Evolutionary conservation across 2,113 vertebrate species (phyloP).

Genomic region (Calidris pygmaea): DNA sequence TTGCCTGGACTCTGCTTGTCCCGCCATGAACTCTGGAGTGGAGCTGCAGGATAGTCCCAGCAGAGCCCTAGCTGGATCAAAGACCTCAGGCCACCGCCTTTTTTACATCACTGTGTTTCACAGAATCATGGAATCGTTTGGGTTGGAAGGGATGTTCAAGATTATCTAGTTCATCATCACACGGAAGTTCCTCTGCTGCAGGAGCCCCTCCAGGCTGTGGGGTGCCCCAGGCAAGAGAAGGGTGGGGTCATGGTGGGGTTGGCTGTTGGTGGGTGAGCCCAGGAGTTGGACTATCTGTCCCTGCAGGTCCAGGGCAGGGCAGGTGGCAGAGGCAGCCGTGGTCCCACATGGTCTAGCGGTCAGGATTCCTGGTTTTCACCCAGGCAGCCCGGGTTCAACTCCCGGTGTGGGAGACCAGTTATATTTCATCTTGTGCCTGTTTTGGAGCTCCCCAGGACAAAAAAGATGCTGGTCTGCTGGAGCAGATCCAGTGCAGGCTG

Average conservation of each 20-base stretch:
- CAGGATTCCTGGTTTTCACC: conserved; percentile 31
- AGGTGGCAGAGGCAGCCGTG: fast-evolving
- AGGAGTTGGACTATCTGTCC: not conserved
- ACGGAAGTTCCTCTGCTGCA: not conserved
- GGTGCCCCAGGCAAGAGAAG: not conserved
- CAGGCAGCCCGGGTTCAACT: not conserved
- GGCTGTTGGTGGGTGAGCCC: not conserved
- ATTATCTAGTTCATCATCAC: not conserved
- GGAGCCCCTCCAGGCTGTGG: not conserved
- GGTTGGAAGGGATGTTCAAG: not conserved
- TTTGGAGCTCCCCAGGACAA: not conserved
- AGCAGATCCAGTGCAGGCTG: fast-evolving
- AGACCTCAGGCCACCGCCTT: fast-evolving
- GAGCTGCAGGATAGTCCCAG: not conserved
- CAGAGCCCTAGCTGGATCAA: not conserved
- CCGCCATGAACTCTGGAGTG: not conserved
- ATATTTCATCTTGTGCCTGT: too few relatives aligned
- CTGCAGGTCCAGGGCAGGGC: too few relatives aligned
- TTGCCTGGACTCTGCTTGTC: fast-evolving
- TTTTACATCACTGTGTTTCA: fast-evolving
- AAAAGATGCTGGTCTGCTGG: not conserved
- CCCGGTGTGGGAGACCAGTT: not conserved
- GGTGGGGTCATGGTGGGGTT: too few relatives aligned
- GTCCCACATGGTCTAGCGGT: not conserved
- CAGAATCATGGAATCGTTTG: not conserved